Base-by-base conservation (phyloP, 2,797 vertebrate genomes). In the Babyrousa celebensis region DNA sequence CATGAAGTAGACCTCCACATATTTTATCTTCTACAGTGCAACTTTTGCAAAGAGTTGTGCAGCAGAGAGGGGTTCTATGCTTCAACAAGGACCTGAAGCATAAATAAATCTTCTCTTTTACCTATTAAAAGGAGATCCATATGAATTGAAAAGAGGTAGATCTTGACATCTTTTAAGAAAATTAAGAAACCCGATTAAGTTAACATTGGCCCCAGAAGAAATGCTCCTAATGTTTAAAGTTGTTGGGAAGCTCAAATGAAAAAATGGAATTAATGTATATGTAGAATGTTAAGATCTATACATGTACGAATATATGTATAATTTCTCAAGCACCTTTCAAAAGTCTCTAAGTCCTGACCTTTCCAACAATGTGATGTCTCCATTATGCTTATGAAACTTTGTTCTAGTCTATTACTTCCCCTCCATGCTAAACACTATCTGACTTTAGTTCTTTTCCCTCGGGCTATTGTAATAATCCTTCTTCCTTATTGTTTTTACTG, bases 201-300 rank as follows among this genome's bases (percentile, higher is more conserved):
- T 83, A 83, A 17, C 11, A 67, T 48, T 82, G 58, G 54, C 4
- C 16, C 21, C n/a, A 29, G 68, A 92, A 95, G 36, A 95, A 82
- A 85, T 25, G 29, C 20, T 5, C 11, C 15, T 14, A 72, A 4
- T 65, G 4, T 36, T 93, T 90, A 85, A 83, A 36, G 29, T 32
- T 72, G 32, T 67, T 75, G 40, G 70, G 80, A 67, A 25, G 6
- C 52, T 63, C 68, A 82, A 67, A 83, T 54, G 12, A 91, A 32
- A 96, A 95, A 86, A 67, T 58, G 15, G 67, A 91, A 85, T 68
- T 63, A 72, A 84, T 68, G 5, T 32, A 65, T 79, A 43, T 85
- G 29, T 32, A 32, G 8, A 85, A 88, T 48, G 16, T 79, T 87
- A 95, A 95, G 11, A 17, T 92, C 52, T 91, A 82, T 27, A 65